Evolutionary conservation across 2,113 vertebrate genomes (phyloP), one percentile per base, ranked within the genome.

Genomic region (Strix uralensis): DNA sequence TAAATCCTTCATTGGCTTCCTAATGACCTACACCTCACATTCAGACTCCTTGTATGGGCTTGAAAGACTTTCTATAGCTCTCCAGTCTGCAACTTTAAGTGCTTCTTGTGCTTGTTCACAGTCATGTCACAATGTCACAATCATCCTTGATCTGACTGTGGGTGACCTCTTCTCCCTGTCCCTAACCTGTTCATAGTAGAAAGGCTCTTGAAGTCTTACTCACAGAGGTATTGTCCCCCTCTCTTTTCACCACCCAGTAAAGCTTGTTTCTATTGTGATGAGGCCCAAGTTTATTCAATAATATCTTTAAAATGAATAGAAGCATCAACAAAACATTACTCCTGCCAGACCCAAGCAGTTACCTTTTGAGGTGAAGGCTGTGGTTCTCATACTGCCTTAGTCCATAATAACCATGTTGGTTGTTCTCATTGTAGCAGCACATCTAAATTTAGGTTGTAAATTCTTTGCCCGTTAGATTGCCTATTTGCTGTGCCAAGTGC

Each of bases 371-470:
- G 18, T 57, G 40, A 90, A 90, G 36, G 38, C 49, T 75, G 15
- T 88, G 58, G 47, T 77, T 83, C 81, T 73, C 22, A 54, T 47
- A 23, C 10, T 90, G 32, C 25, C 23, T 62, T 44, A 81, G 63
- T 66, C 51, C 58, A 22, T 34, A 82, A 85, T 70, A 42, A 73
- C 38, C 27, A 10, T 4, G 25, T 54, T 80, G 13, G 46, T 38
- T 93, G 66, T 42, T 83, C 69, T 72, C 72, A 38, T 18, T 81
- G 77, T 72, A 81, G 52, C 59, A 82, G 30, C 69, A 74, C 17
- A 57, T 88, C 80, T 85, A 96, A 94, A 95, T 79, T 92, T 92
- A 94, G 73, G 42, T 27, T 54, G 52, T 17, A 86, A 84, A 87
- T 84, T 92, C 81, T 84, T 87, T 72, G 72, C 57, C 88, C 0